Evolutionary conservation across 2,797 vertebrate species (phyloP).

Genomic region (Spinibarbus caldwelli): DNA sequence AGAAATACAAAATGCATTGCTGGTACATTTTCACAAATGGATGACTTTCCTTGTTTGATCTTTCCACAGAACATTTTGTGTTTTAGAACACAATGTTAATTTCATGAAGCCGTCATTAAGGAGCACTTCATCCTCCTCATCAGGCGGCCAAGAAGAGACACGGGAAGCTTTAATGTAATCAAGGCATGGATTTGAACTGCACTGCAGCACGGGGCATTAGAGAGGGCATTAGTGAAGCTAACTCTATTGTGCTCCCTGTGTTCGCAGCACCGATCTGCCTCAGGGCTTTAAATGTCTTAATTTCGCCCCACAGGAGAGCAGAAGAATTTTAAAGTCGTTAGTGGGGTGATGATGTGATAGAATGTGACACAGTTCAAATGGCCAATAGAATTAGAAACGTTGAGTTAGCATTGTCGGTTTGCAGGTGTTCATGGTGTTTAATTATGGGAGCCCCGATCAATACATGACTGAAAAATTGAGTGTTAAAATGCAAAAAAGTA

Average conservation of each 20-base stretch:
- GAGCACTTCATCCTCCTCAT: conserved; percentile 57
- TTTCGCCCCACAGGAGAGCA: conserved; percentile 40
- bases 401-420: background rate
- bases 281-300: conserved; percentile 44
- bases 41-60: conserved; percentile 4
- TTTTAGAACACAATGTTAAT: conserved; percentile 51
- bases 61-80: conserved; percentile 31
- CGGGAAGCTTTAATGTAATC: conserved; percentile 56
- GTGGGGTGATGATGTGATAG: conserved; percentile 41
- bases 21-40: background rate
- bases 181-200: conserved; percentile 50
- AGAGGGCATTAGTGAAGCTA: conserved; percentile 50
- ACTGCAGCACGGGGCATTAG: conserved; percentile 36
- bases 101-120: conserved; percentile 61
- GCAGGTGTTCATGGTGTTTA: conserved; percentile 37
- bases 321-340: conserved; percentile 49
- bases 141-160: conserved; percentile 47
- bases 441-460: background rate
- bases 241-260: conserved; percentile 59
- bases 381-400: conserved; percentile 35
- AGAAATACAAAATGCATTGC: background rate
- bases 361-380: conserved; percentile 48
- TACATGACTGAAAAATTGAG: background rate
- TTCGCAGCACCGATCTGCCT: conserved; percentile 46
- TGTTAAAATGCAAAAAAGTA: no score